Base-by-base conservation (phyloP, 2,888 invertebrate species). In the Cheilosia vernalis region DNA sequence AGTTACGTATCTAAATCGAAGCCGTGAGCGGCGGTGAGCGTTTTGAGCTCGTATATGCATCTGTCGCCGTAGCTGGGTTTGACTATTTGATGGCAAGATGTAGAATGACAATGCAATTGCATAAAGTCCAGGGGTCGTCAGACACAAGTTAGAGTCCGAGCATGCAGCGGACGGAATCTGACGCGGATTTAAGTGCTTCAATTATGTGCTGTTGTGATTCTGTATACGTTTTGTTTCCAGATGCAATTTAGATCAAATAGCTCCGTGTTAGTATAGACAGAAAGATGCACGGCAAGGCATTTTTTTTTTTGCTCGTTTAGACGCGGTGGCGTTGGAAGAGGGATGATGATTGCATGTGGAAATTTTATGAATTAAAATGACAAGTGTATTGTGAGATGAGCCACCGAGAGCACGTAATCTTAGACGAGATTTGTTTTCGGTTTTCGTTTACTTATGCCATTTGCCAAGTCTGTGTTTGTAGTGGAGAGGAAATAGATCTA, bases 161-260 rank as follows among this genome's bases (percentile, higher is more conserved):
- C 13, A 42, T 49, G 49, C 33, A 40, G 47, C 30, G 42, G 33
- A 67, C 33, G 33, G 33, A 61, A 49, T 79, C 67, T 79, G 78
- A 73, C 67, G 49, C 67, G 37, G 67, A 63, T 69, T 73, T 73
- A 69, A 78, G 67, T 73, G 51, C 73, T 79, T 73, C 79, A 83
- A 79, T 83, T 83, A 79, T 73, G 79, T 63, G 73, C 37, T 53
- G 73, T 44, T 56, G 67, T 73, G 44, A 51, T 58, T 37, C 13
- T 58, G 19, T 56, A 21, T 21, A 56, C 60, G 55, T 72, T 66
- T 58, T 58, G 61, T 67, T 33, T 73, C n/a, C 72, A 82, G 72
- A 78, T 78, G 49, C 19, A 66, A 72, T 77, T 77, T 55, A 37
- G 55, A 72, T 82, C 69, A 51, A 33, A 21, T 60, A 17, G 21